Evolutionary conservation across 2,113 vertebrate genomes (phyloP).

Genomic region (Corythaixoides concolor): DNA sequence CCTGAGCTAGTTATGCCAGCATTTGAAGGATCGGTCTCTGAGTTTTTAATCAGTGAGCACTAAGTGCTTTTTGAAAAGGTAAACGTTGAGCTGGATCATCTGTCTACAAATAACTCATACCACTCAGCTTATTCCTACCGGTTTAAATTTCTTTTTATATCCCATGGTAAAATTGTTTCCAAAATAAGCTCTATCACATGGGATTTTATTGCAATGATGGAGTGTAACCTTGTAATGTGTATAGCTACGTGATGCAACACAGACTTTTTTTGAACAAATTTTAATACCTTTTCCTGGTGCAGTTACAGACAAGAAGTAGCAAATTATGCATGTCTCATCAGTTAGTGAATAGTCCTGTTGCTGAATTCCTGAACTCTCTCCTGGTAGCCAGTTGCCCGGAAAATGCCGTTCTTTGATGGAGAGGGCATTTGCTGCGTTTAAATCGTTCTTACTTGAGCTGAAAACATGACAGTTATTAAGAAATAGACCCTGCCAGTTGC

Average conservation of each 20-base stretch:
- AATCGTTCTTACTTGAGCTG: background rate
- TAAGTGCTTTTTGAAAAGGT: slow-evolving; percentile 28
- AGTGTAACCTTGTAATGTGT: slow-evolving; percentile 31
- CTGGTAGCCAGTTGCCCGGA: background rate
- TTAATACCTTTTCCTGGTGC: slow-evolving; percentile 27
- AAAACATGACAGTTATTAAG: slow-evolving; percentile 40
- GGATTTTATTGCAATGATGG: background rate
- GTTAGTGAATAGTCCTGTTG: background rate
- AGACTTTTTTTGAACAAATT: background rate
- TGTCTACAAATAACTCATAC: slow-evolving; percentile 38
- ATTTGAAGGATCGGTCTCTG: background rate
- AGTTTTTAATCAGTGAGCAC: slow-evolving; percentile 15
- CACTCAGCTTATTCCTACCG: slow-evolving; percentile 25
- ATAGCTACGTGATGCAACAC: background rate
- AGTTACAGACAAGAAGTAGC: slow-evolving; percentile 49
- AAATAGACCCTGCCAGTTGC: background rate
- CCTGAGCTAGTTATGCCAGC: background rate
- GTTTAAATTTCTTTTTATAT: slow-evolving; percentile 60
- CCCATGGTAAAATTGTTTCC: slow-evolving; percentile 39
- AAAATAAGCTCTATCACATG: slow-evolving; percentile 34
- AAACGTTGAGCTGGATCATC: slow-evolving; percentile 50
- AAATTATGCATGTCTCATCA: slow-evolving; percentile 44
- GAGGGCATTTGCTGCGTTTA: background rate
- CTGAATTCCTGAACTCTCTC: slow-evolving; percentile 11
- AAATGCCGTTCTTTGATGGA: background rate